Evolutionary conservation across 1,140 invertebrate genomes (phyloP), one percentile per base, ranked within the genome.

Genomic region (Elymnias hypermnestra): DNA sequence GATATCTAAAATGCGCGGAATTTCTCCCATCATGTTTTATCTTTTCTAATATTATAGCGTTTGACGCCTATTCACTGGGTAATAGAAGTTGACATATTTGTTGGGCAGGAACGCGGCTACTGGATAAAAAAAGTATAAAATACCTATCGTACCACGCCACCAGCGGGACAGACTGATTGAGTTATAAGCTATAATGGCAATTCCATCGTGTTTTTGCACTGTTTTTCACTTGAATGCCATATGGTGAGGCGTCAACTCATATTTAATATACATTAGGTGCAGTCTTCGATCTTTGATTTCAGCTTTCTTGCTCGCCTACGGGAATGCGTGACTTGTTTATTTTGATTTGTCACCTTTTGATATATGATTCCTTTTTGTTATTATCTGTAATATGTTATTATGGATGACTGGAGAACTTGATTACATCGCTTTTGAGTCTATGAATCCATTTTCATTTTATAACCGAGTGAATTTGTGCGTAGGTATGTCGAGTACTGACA

Each of bases 151-250:
- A 62, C 47, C 51, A 42, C 52, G 57, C 58, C 64, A 56, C 54
- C 64, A 57, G 46, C 59, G 50, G 58, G 17, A 53, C 44, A 54
- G 48, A 58, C 69, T 81, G 74, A 83, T 83, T 81, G 78, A 83
- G 78, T 83, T 83, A 83, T 83, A 81, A 81, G 71, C 71, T 76
- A 77, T 78, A 81, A 83, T 78, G 71, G 72, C 72, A 64, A 72
- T 67, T 71, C 66, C 69, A 73, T 73, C 65, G 66, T 68, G 79
- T 83, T 83, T 83, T 81, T 81, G 76, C 72, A 63, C 55, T 56
- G 72, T 78, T 83, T 76, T 74, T 78, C 74, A 76, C 67, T 69
- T 73, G 72, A 72, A 77, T 81, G 63, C 71, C 66, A 75, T 76
- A 60, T 74, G 62, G 64, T 46, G 63, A 65, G 59, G 65, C 56